phyloP scores from a whole-genome alignment of 1,140 invertebrate species.

The Drosophila busckii region DNA sequence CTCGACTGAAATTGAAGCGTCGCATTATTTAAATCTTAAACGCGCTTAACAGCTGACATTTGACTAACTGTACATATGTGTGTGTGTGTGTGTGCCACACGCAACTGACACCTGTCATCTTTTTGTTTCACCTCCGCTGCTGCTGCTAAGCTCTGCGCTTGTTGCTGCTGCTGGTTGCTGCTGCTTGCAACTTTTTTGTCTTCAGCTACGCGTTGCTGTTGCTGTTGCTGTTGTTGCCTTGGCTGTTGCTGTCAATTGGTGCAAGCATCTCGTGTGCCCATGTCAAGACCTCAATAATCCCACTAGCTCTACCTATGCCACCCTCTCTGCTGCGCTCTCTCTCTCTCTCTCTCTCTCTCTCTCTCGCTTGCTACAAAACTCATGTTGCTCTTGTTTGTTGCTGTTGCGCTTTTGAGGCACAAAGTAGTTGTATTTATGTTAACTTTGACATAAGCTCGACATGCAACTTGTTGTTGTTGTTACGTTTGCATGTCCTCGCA shows the following conservation, averaged over 20 bases:
- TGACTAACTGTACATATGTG: slow-evolving; percentile 12
- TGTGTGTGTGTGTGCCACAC: slow-evolving; percentile 29
- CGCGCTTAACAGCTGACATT: slow-evolving; percentile 17
- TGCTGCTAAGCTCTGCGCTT: neutral
- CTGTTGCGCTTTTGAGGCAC: slow-evolving; percentile 40
- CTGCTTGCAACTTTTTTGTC: slow-evolving; percentile 10
- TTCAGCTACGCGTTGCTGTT: slow-evolving; percentile 3
- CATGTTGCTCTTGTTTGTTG: neutral
- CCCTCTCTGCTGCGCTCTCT: neutral
- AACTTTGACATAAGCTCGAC: slow-evolving; percentile 71
- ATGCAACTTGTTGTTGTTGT: slow-evolving; percentile 47
- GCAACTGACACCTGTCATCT: slow-evolving; percentile 72
- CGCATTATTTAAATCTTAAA: slow-evolving; percentile 16
- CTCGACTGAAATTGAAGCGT: slow-evolving; percentile 24
- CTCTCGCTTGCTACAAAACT: slow-evolving; percentile 1
- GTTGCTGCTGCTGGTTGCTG: neutral
- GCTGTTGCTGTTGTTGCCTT: slow-evolving; percentile 31
- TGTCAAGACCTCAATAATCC: slow-evolving; percentile 35
- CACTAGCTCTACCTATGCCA: slow-evolving; percentile 18
- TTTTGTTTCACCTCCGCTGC: slow-evolving; percentile 55
- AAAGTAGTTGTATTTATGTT: slow-evolving; percentile 74
- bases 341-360: neutral
- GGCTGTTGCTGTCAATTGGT: slow-evolving; percentile 39
- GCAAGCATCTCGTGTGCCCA: slow-evolving; percentile 26
- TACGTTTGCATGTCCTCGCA: slow-evolving; percentile 58